Evolutionary conservation across 2,888 invertebrate species (phyloP), one percentile per base, ranked within the genome.

Genomic region (Pterostichus madidus): DNA sequence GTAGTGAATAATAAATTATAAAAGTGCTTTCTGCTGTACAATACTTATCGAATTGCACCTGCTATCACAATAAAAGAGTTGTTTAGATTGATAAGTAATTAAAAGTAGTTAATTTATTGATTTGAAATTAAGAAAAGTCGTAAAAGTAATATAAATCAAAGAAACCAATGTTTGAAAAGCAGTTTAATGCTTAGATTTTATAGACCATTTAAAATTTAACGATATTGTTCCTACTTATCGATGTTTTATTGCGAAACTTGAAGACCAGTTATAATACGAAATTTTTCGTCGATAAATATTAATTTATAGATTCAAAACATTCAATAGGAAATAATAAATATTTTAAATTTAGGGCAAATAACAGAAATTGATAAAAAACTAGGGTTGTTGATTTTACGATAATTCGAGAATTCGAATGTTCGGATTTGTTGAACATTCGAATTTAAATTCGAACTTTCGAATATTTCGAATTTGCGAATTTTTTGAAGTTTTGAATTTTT

Each of bases 271-370:
- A 11, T 32, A 35, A 59, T 64, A 32, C 11, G 5, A n/a, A 64
- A 64, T 35, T 64, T 35, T 35, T 32, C 7, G 7, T 35, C 13
- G 10, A 64, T 64, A 64, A 64, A 35, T 13, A 32, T 31, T 35
- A 32, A 64, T 32, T 64, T 64, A 32, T 32, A 32, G 64, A 64
- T 64, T 13, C 13, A 6, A 64, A 64, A 64, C 64, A 64, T 64
- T 32, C 35, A 64, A 35, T 32, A 64, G 64, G 64, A 64, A 64
- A 64, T 64, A 7, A n/a, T 1, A 64, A 64, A 64, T 64, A 7
- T 6, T 7, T 39, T 5, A 39, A 39, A 39, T 7, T 39, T 39
- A 39, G 39, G 8, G 39, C 8, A 39, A 59, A 1, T 24, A 59
- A 24, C 24, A 24, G 53, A 15, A 56, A 56, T 56, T 1, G 1